Evolutionary conservation across 2,113 vertebrate genomes (phyloP).

Genomic region (Tragelaphus strepsiceros): DNA sequence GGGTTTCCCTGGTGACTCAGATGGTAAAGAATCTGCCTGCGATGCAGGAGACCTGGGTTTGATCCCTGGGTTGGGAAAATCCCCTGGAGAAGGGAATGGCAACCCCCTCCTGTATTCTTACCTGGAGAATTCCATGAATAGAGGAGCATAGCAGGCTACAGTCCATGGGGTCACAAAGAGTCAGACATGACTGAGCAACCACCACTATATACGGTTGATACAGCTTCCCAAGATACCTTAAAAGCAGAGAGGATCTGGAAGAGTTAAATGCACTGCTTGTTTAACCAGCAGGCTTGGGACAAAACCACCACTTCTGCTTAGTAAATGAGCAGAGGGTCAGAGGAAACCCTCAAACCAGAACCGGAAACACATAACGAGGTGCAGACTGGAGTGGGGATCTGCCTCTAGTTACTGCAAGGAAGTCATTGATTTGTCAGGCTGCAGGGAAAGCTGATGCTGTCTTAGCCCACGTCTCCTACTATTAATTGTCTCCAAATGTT

Average conservation of each 20-base stretch:
- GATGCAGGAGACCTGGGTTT: no score
- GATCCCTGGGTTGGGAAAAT: no score
- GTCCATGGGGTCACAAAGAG: no score
- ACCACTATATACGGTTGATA: no score
- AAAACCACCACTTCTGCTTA: not conserved
- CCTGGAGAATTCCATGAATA: no score
- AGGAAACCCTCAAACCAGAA: not conserved
- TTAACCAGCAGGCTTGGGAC: not conserved
- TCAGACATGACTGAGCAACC: no score
- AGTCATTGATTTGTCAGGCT: constrained; percentile 26
- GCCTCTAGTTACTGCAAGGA: constrained; percentile 37
- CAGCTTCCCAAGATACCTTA: no score
- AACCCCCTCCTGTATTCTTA: no score
- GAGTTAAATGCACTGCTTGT: not conserved
- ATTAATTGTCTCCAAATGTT: constrained; percentile 52
- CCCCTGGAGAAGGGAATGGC: no score
- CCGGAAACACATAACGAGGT: not conserved
- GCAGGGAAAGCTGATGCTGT: not conserved
- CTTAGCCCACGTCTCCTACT: not conserved
- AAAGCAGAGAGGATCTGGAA: not conserved
- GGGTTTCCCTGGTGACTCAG: no score
- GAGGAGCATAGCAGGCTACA: no score
- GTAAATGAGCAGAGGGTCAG: not conserved
- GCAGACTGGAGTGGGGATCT: not conserved
- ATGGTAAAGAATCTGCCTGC: no score